Conservation (phyloP, 2,888 invertebrate species). For the Myopa tessellatipennis region DNA sequence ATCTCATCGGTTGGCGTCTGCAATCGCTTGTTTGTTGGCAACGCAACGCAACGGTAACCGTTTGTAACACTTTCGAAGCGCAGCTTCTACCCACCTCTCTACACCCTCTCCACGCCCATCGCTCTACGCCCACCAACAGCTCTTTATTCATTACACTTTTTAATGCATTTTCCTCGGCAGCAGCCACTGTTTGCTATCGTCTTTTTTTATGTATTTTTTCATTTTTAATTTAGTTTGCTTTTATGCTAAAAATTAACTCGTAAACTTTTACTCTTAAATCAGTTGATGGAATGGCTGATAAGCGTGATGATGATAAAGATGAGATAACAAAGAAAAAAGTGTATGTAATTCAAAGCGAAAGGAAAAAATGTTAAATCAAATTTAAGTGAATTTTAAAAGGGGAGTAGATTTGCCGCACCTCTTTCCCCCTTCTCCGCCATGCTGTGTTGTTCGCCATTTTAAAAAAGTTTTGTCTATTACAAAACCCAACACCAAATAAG, state of each 20-base stretch:
- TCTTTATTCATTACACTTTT: conserved; percentile 26
- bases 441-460: not conserved
- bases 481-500: not conserved
- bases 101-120: not conserved
- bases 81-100: not conserved
- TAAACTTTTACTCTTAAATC: conserved; percentile 40
- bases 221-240: conserved; percentile 26
- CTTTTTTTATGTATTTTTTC: not conserved
- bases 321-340: conserved; percentile 14
- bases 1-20: not conserved
- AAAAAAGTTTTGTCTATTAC: not conserved
- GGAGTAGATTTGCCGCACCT: not conserved
- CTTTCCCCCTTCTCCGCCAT: not conserved
- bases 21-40: conserved; percentile 15
- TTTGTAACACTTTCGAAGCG: conserved; percentile 1
- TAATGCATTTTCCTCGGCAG: not conserved
- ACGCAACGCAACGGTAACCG: conserved; percentile 7
- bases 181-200: not conserved
- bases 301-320: conserved; percentile 24
- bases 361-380: conserved; percentile 4
- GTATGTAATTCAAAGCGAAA: conserved; percentile 1
- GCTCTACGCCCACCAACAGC: not conserved
- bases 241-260: conserved; percentile 33
- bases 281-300: conserved; percentile 26
- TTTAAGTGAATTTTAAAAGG: conserved; percentile 22